These are phyloP conservation scores for Acanthosepion esculentum DNA, from an alignment of 2,888 invertebrate genomes.

Conservation along the genomic window DNA sequence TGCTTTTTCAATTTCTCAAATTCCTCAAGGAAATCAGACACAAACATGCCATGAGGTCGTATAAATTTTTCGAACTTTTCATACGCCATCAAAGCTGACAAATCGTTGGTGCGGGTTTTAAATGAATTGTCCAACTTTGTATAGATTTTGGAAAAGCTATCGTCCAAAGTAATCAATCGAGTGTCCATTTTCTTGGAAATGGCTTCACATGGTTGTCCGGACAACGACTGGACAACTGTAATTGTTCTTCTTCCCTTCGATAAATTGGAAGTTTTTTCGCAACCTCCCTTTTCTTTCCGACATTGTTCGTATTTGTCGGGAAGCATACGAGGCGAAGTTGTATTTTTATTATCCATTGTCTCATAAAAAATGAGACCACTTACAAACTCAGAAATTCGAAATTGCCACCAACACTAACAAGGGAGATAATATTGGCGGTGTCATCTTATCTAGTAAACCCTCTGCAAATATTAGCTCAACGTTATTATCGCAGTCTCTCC, in stretches of 20 bases:
- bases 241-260: neutral
- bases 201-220: neutral
- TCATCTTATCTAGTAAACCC: neutral
- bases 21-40: neutral
- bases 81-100: neutral
- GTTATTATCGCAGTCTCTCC: no score
- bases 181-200: neutral
- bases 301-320: neutral
- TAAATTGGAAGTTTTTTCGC: neutral
- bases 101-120: neutral
- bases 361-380: neutral
- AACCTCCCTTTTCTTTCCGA: neutral
- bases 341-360: neutral
- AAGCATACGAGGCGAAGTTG: neutral
- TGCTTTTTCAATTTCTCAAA: slow-evolving; percentile 33
- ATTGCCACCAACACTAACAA: neutral
- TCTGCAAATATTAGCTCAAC: neutral
- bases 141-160: neutral
- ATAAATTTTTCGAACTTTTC: neutral
- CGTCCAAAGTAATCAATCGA: neutral
- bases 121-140: neutral
- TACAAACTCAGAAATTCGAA: neutral
- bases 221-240: neutral
- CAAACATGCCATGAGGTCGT: neutral
- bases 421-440: neutral